phyloP scores from a whole-genome alignment of 2,797 vertebrate genomes.

The Lepus oiostolus region DNA sequence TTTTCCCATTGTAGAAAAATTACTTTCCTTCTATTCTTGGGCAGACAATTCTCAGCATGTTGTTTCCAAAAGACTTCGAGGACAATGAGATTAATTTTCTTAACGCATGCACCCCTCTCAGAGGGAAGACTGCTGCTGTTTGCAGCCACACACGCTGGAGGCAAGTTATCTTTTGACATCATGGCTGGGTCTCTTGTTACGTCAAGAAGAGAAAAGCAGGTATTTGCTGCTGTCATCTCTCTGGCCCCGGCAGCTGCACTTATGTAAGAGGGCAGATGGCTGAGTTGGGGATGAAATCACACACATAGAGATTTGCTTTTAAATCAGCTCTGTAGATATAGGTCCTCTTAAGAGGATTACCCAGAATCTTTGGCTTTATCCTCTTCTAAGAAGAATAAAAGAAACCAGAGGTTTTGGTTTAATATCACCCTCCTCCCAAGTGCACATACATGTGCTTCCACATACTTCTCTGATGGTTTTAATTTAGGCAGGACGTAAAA shows the following conservation, averaged over 20 bases:
- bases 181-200: background rate
- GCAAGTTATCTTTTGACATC: constrained; percentile 25
- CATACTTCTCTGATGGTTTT: background rate
- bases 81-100: background rate
- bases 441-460: accelerated
- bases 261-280: constrained; percentile 46
- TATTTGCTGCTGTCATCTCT: constrained; percentile 40
- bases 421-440: background rate
- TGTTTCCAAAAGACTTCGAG: background rate
- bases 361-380: constrained; percentile 55
- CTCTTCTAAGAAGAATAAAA: background rate
- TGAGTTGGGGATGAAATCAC: constrained; percentile 55
- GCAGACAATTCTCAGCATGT: background rate
- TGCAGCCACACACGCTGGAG: background rate
- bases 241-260: background rate
- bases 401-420: background rate
- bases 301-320: constrained; percentile 74
- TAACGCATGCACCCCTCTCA: background rate
- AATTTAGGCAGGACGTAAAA: background rate
- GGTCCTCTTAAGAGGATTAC: constrained; percentile 62
- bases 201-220: background rate
- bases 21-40: background rate
- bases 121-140: background rate
- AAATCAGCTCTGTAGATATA: background rate
- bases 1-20: background rate